A percentile compares a stretch with the other conserved stretches of the same genome.
Conservation (phyloP, 2,113 vertebrate species). For the Chaetorhynchus papuensis region DNA sequence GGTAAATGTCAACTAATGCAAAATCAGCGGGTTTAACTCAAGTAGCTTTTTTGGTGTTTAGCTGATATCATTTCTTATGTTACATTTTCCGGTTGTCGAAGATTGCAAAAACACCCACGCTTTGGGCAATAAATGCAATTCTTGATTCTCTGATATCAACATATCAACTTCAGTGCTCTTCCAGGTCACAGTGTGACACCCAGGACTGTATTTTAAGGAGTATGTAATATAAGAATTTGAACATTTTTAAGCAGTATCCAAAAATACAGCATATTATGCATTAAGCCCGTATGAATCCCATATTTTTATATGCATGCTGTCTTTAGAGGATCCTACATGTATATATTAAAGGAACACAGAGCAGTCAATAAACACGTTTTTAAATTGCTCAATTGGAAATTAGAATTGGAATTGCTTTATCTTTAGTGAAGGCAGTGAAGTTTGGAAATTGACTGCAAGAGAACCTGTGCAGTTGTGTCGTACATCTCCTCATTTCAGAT, state of each 20-base stretch:
- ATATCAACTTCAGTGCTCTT: neutral
- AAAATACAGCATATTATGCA: neutral
- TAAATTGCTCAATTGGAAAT: neutral
- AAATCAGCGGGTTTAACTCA: conserved; percentile 12
- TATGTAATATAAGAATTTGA: neutral
- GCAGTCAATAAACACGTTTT: neutral
- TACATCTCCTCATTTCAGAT: neutral
- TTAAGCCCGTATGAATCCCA: neutral
- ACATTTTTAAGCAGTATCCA: neutral
- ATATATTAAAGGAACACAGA: neutral
- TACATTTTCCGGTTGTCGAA: neutral
- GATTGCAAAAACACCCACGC: neutral
- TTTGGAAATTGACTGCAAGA: neutral
- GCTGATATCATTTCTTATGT: neutral
- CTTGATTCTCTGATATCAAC: neutral
- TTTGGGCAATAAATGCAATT: neutral
- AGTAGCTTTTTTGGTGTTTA: conserved; percentile 20
- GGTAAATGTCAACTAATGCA: conserved; percentile 72
- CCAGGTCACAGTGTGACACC: neutral
- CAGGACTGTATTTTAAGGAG: neutral
- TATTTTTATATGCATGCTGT: neutral
- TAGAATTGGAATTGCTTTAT: neutral
- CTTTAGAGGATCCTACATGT: neutral
- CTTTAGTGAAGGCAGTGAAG: neutral
- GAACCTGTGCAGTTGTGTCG: neutral